These are phyloP conservation scores for Cariama cristata DNA, from an alignment of 2,113 vertebrate species.

Conservation along the genomic window DNA sequence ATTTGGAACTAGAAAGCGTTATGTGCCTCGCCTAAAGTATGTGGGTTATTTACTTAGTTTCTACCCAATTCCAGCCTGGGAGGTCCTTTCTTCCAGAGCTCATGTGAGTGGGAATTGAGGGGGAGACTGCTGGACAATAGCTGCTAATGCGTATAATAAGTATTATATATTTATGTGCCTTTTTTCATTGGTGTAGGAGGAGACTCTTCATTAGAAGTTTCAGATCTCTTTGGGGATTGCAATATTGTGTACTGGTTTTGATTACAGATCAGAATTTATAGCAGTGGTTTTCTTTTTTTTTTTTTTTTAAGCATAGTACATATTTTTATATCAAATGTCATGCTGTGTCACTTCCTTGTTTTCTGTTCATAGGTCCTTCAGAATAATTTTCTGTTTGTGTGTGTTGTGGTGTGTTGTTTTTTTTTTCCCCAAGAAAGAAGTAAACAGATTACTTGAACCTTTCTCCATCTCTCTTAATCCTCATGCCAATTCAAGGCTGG, in stretches of 20 bases:
- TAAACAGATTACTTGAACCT: neutral
- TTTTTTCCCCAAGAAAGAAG: neutral
- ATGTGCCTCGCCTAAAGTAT: neutral
- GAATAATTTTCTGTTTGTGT: neutral
- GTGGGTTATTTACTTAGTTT: neutral
- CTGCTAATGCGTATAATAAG: accelerated
- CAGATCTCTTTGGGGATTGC: neutral
- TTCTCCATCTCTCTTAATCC: neutral
- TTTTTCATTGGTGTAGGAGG: neutral
- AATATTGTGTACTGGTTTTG: neutral
- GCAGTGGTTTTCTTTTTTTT: neutral
- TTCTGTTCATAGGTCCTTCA: neutral
- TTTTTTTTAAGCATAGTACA: neutral
- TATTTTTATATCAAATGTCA: neutral
- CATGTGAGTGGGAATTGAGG: neutral
- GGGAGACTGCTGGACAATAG: neutral
- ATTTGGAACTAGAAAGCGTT: neutral
- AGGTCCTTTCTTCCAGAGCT: neutral
- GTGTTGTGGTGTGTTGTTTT: too few relatives aligned
- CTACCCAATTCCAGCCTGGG: neutral
- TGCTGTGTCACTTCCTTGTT: neutral
- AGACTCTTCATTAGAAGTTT: neutral
- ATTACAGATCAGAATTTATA: neutral
- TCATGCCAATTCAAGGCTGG: neutral
- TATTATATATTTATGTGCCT: neutral